Base-by-base conservation (phyloP, 1,140 invertebrate genomes). In the Amyelois transitella region DNA sequence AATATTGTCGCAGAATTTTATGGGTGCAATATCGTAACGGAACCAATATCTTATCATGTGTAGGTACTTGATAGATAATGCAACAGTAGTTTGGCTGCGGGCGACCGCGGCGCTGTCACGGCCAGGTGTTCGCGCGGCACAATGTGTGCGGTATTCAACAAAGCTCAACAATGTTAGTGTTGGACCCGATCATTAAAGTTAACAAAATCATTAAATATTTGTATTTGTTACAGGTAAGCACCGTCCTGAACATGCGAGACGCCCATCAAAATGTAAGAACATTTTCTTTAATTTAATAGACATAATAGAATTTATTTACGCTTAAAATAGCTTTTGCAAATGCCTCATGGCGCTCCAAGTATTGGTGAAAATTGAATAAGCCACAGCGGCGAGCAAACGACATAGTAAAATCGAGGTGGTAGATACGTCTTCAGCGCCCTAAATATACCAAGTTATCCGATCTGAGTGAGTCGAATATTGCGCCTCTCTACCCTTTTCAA, bases 401-500 rank as follows among this genome's bases (percentile, higher is more conserved):
- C 58, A 57, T 63, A 68, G 59, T 72, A 69, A 71, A 66, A 65
- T 65, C 55, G 64, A 61, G 69, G 51, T 65, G 71, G 76, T 77
- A 80, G 79, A 78, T 75, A 69, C 67, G 71, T 75, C 62, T 60
- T 61, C 60, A 72, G 64, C 59, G 51, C 60, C 66, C 73, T 75
- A 78, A 80, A 86, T 82, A 82, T 80, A 59, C 62, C 60, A 68
- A 81, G 67, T 63, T 75, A 77, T 78, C 66, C 53, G 67, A 68
- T 68, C 67, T 53, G 54, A 80, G 63, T 64, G 70, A 70, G 67
- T 62, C 64, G 62, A 77, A 81, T 79, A 78, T 82, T 77, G 69
- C 70, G 64, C 48, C 67, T 65, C 58, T 71, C 64, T 75, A 72
- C 66, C 72, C 72, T 78, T 75, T 80, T 81, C 74, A 77, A 74